Conservation (phyloP, 2,113 vertebrate genomes). For the Aspidoscelis tigris region DNA sequence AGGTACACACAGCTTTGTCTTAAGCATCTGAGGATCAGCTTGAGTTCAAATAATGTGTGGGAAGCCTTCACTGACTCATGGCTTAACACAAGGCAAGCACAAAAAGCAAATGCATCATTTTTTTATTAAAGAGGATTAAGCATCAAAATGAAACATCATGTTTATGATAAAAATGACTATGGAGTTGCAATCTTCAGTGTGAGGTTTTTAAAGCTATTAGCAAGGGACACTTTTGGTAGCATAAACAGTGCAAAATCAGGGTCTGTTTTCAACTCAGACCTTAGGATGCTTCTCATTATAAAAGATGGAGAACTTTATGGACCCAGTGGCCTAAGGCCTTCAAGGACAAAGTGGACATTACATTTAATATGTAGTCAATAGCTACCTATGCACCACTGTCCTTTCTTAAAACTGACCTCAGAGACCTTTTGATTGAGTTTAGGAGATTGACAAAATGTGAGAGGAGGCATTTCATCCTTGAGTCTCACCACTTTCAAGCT, state of each 20-base stretch:
- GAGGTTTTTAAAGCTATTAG: neutral
- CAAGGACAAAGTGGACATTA: neutral
- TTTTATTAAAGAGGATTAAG: constrained; percentile 19
- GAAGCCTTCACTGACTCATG: constrained; percentile 12
- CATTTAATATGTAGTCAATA: no score
- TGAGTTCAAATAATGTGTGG: constrained; percentile 26
- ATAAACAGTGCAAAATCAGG: neutral
- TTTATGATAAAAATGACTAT: neutral
- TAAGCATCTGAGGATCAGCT: neutral
- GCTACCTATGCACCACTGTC: no score
- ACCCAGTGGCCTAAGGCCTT: neutral
- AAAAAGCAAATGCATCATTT: neutral
- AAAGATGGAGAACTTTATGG: neutral
- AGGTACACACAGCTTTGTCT: constrained; percentile 12
- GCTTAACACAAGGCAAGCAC: neutral
- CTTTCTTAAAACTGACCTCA: no score
- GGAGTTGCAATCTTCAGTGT: neutral
- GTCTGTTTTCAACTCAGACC: neutral
- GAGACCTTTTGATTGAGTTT: no score
- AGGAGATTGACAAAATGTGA: no score
- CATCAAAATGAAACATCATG: constrained; percentile 1
- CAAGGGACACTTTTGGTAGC: constrained; percentile 4
- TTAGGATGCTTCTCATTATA: neutral
- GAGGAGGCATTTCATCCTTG: no score
- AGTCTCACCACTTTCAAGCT: no score